Percentiles rank a stretch among this genome's conserved stretches.
Conservation (phyloP, 2,797 vertebrate species). For the Galago senegalensis region DNA sequence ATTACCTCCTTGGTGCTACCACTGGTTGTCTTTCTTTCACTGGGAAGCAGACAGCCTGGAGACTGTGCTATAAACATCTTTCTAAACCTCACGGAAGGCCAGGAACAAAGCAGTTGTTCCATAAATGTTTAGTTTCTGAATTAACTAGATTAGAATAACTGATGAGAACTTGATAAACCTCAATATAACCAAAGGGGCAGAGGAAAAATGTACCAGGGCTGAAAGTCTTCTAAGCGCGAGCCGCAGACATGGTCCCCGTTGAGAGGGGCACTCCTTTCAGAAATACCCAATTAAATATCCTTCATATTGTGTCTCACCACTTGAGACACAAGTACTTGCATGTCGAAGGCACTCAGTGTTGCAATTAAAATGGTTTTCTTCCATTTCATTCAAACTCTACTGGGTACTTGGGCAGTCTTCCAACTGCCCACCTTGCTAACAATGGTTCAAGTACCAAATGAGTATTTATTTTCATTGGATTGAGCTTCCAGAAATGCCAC, state of each 20-base stretch:
- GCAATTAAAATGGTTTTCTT: slow-evolving; percentile 59
- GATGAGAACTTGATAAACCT: neutral
- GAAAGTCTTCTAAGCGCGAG: neutral
- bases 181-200: neutral
- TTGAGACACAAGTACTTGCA: neutral
- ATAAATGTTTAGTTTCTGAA: slow-evolving; percentile 13
- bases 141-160: neutral
- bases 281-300: slow-evolving; percentile 57
- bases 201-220: neutral
- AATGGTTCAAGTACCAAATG: slow-evolving; percentile 61
- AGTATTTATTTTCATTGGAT: slow-evolving; percentile 71
- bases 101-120: neutral
- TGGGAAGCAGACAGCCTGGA: neutral
- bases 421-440: slow-evolving; percentile 22
- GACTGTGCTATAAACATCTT: neutral
- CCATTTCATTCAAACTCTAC: slow-evolving; percentile 14
- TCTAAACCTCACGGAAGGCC: neutral
- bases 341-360: slow-evolving; percentile 1
- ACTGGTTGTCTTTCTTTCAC: neutral
- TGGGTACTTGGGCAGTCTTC: neutral
- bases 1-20: neutral
- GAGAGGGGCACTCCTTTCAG: neutral
- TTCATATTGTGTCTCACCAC: neutral
- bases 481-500: slow-evolving; percentile 74
- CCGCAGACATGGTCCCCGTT: neutral